These are phyloP conservation scores for Chelidonichthys spinosus DNA, from an alignment of 2,797 vertebrate genomes.

Conservation along the genomic window DNA sequence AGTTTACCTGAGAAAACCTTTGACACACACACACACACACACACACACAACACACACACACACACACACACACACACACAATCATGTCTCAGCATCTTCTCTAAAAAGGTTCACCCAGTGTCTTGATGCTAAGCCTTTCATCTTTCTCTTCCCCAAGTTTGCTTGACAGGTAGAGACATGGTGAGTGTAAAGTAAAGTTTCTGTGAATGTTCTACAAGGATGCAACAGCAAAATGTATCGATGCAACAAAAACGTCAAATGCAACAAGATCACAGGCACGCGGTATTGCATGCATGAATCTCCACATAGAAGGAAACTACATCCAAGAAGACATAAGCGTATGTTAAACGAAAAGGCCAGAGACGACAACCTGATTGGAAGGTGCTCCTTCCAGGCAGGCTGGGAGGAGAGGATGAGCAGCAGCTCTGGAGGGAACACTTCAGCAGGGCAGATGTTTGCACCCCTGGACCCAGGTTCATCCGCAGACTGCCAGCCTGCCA, in stretches of 20 bases:
- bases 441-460: background rate
- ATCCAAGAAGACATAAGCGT: background rate
- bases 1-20: background rate
- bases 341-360: background rate
- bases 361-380: background rate
- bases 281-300: background rate
- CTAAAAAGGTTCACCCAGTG: slow-evolving; percentile 14
- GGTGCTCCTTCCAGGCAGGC: background rate
- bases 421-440: slow-evolving; percentile 15
- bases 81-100: slow-evolving; percentile 29
- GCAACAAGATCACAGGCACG: slow-evolving; percentile 3
- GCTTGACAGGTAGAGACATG: slow-evolving; percentile 31
- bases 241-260: slow-evolving; percentile 17
- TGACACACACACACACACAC: slow-evolving; percentile 16
- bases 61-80: slow-evolving; percentile 8
- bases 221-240: slow-evolving; percentile 21
- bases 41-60: slow-evolving; percentile 18
- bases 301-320: background rate
- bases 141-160: slow-evolving; percentile 40
- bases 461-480: background rate
- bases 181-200: slow-evolving; percentile 14
- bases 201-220: slow-evolving; percentile 19
- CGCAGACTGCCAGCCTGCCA: background rate
- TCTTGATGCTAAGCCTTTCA: slow-evolving; percentile 43
- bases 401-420: slow-evolving; percentile 14